Conservation (phyloP, 2,888 invertebrate genomes). For the Tridacna crocea region DNA sequence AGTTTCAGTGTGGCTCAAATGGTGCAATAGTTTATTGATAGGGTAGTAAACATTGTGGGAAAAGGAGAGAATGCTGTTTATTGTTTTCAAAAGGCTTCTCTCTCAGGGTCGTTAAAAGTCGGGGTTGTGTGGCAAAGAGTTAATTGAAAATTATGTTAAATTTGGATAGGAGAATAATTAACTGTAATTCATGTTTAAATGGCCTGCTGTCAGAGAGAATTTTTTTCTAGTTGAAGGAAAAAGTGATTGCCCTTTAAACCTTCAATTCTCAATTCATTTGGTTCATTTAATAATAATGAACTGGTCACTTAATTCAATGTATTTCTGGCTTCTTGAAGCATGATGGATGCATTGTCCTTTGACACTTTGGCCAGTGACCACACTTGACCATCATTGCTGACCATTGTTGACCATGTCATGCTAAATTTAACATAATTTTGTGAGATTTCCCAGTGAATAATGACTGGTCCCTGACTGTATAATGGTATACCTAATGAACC, state of each 20-base stretch:
- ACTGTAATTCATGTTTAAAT: constrained; percentile 15
- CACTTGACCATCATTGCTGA: constrained; percentile 44
- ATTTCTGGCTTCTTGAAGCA: constrained; percentile 53
- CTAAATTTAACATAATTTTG: constrained; percentile 51
- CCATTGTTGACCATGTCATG: constrained; percentile 57
- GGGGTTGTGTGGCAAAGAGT: no score
- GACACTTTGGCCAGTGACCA: constrained; percentile 49
- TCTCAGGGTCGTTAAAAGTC: no score
- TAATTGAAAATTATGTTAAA: no score
- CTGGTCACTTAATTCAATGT: constrained; percentile 63
- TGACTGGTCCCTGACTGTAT: constrained; percentile 19
- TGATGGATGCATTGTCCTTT: constrained; percentile 43
- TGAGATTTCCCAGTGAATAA: constrained; percentile 26
- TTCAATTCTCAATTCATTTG: constrained; percentile 26
- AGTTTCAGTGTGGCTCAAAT: no score
- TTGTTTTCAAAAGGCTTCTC: no score
- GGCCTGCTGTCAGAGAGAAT: constrained; percentile 6
- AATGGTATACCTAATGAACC: constrained; percentile 12
- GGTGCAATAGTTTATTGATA: no score
- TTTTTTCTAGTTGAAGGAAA: constrained; percentile 12
- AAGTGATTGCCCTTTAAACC: constrained; percentile 14
- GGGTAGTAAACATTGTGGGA: no score
- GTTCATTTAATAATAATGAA: constrained; percentile 57
- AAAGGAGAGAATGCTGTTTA: no score
- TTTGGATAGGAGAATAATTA: background rate